A percentile compares a stretch with the other conserved stretches of the same genome.
Conservation (phyloP, 2,797 vertebrate species). For the Nothura maculosa region DNA sequence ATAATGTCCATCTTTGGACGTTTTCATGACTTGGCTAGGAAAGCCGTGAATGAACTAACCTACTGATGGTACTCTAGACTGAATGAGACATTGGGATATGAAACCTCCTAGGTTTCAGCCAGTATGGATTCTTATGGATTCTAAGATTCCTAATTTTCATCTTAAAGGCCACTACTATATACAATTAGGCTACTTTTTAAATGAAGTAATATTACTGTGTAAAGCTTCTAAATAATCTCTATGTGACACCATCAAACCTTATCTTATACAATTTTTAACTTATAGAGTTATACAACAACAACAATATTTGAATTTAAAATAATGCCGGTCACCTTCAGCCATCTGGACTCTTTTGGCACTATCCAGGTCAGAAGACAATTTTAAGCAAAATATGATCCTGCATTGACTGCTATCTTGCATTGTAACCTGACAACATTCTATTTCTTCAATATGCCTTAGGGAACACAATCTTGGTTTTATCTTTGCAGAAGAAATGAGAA, state of each 20-base stretch:
- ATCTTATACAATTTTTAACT: neutral
- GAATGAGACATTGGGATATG: neutral
- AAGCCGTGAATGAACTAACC: neutral
- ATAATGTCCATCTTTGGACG: neutral
- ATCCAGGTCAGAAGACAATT: slow-evolving; percentile 43
- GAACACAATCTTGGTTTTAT: slow-evolving; percentile 47
- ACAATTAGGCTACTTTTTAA: neutral
- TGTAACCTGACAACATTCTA: slow-evolving; percentile 33
- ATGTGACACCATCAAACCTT: fast-evolving
- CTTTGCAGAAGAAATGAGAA: slow-evolving; percentile 60
- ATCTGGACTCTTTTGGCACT: neutral
- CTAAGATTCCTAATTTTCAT: neutral
- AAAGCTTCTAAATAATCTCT: neutral
- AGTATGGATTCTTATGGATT: neutral
- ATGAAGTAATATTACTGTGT: neutral
- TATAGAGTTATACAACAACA: neutral
- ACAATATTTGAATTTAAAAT: neutral
- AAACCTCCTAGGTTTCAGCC: neutral
- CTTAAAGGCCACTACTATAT: neutral
- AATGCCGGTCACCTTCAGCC: slow-evolving; percentile 26
- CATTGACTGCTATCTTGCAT: slow-evolving; percentile 16
- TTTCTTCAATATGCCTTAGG: slow-evolving; percentile 47
- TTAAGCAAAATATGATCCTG: slow-evolving; percentile 26
- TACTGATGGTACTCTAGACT: neutral
- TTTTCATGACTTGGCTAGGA: neutral